Base-by-base conservation (phyloP, 1,140 invertebrate species). In the Bombyx mori region DNA sequence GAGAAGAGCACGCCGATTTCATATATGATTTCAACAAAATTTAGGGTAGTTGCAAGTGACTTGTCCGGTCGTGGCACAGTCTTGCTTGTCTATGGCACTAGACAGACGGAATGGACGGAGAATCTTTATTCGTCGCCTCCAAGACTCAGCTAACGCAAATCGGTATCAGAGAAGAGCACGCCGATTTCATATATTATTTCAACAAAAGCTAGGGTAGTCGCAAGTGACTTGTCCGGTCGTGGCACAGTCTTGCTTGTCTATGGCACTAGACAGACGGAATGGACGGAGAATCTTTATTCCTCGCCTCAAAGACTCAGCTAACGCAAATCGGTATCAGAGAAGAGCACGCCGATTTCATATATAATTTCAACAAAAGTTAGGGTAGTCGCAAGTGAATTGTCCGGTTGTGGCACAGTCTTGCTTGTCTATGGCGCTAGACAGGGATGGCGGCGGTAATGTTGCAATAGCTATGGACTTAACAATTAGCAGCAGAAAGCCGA, bases 91-190 rank as follows among this genome's bases (percentile, higher is more conserved):
- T 35, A 4, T 35, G 26, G 26, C 26, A 4, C 26, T 35, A 4
- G 4, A n/a, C n/a, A n/a, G n/a, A 86, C 47, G 83, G 84, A 55
- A 79, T 86, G 1, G 83, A 86, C 42, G 83, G 83, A 0, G 83
- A 86, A 54, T 82, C 81, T 4, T 43, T 86, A 7, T 73, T 75
- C 42, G 50, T 86, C 0, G 83, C 84, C 0, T 77, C 78, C 0
- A 84, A 79, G 52, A 52, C 63, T 2, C 81, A 84, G 61, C 58
- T 86, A 6, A 9, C 76, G 1, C 68, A 61, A 0, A 86, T 86
- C 9, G 83, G 83, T 6, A 69, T 86, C 0, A 73, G 68, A 3
- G 83, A 84, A 42, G 60, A 67, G 6, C 76, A 84, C 42, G 79
- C 83, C 0, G 75, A 80, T 10, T 52, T 71, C 3, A 80, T 86